Percentiles rank a stretch among this genome's conserved stretches.
Evolutionary conservation across 2,888 invertebrate species (phyloP).

Genomic region (Drosophila dives): DNA sequence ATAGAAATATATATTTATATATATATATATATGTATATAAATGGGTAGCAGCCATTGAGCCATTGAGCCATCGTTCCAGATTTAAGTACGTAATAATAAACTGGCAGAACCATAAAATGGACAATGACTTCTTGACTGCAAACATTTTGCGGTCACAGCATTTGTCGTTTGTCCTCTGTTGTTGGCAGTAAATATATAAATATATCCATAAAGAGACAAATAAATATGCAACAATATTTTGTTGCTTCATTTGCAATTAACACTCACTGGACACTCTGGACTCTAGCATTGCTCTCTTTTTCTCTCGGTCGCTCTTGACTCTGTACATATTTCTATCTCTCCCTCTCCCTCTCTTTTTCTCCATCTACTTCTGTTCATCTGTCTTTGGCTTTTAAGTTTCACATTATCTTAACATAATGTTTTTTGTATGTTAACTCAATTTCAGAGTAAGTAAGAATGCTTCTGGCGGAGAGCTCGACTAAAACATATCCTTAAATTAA

Average conservation of each 20-base stretch:
- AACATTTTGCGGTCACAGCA: conserved; percentile 67
- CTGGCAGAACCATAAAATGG: conserved; percentile 59
- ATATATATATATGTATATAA: not conserved
- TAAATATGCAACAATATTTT: conserved; percentile 37
- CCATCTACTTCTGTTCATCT: not conserved
- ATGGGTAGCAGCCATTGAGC: conserved; percentile 15
- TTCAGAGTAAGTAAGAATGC: not conserved
- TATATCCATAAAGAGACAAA: conserved; percentile 14
- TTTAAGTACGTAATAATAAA: conserved; percentile 61
- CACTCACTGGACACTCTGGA: conserved; percentile 27
- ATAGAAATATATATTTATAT: conserved; percentile 17
- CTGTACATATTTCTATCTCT: not conserved
- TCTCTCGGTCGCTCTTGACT: not conserved
- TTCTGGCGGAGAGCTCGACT: not conserved
- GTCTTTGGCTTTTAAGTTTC: not conserved
- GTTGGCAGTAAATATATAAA: conserved; percentile 37
- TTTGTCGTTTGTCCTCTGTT: conserved; percentile 39
- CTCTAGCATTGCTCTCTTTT: not conserved
- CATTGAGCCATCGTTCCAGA: conserved; percentile 43
- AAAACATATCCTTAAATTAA: too few species aligned
- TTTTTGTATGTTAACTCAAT: too few species aligned
- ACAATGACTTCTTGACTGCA: conserved; percentile 74
- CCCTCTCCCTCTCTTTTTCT: not conserved
- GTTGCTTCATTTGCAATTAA: conserved; percentile 63
- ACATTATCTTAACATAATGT: not conserved